A percentile compares a stretch with the other conserved stretches of the same genome.
Evolutionary conservation across 2,797 vertebrate species (phyloP).

Genomic region (Platyrinchus mystaceus): DNA sequence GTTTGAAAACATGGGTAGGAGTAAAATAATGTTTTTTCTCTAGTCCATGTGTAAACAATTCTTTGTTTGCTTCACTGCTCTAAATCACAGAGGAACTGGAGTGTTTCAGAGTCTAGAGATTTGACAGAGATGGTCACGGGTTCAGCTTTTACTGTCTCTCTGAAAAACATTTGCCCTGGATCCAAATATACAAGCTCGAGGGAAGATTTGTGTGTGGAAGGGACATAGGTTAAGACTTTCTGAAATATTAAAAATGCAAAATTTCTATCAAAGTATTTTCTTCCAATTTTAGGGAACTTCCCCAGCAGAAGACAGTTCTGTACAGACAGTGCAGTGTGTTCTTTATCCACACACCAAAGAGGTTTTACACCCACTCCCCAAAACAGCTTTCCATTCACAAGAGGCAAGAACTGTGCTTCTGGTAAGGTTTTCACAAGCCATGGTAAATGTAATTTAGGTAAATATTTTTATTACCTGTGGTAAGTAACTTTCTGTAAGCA

Average conservation of each 20-base stretch:
- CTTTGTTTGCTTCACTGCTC: neutral
- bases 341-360: neutral
- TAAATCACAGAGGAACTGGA: neutral
- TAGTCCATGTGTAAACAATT: neutral
- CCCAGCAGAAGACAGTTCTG: neutral
- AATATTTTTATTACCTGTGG: neutral
- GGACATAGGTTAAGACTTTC: neutral
- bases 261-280: neutral
- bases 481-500: neutral
- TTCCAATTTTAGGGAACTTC: neutral
- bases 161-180: neutral
- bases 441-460: neutral
- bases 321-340: neutral
- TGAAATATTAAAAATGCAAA: neutral
- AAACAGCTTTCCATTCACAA: neutral
- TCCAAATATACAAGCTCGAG: neutral
- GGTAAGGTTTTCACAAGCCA: neutral
- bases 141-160: neutral
- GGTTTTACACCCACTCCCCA: neutral
- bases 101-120: neutral
- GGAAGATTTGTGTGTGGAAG: neutral
- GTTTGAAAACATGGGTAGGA: neutral
- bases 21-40: neutral
- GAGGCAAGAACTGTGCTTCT: neutral
- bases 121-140: neutral